Evolutionary conservation across 2,888 invertebrate genomes (phyloP).

Genomic region (Xestoiulus laeticollis): DNA sequence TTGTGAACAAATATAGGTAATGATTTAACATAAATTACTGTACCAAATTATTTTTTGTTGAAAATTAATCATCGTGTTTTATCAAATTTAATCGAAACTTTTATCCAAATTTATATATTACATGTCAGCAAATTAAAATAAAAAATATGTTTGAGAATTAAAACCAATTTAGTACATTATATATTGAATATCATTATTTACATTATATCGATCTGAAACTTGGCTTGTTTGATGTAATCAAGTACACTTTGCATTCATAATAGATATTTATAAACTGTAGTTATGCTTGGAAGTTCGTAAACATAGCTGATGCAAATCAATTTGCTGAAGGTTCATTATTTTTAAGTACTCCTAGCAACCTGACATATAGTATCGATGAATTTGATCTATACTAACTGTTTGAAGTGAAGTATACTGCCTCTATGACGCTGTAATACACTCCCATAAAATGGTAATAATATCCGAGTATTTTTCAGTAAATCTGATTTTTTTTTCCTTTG

Average conservation of each 20-base stretch:
- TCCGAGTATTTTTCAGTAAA: conserved; percentile 4
- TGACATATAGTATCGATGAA: not conserved
- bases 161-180: not conserved
- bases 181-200: not conserved
- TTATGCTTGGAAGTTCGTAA: not conserved
- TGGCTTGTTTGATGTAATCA: not conserved
- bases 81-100: too few species aligned
- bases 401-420: not conserved
- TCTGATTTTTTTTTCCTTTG: not conserved
- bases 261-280: not conserved
- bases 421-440: not conserved
- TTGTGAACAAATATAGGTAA: too few species aligned
- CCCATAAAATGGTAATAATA: not conserved
- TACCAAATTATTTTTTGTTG: too few species aligned
- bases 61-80: too few species aligned
- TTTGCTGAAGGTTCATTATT: not conserved
- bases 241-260: not conserved
- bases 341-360: not conserved
- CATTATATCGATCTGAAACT: not conserved
- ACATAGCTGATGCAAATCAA: not conserved
- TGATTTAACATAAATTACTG: too few species aligned
- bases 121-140: too few species aligned
- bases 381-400: not conserved
- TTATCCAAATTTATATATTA: too few species aligned
- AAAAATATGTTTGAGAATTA: too few species aligned